Evolutionary conservation across 1,140 invertebrate species (phyloP), one percentile per base, ranked within the genome.

Genomic region (Atta texana): DNA sequence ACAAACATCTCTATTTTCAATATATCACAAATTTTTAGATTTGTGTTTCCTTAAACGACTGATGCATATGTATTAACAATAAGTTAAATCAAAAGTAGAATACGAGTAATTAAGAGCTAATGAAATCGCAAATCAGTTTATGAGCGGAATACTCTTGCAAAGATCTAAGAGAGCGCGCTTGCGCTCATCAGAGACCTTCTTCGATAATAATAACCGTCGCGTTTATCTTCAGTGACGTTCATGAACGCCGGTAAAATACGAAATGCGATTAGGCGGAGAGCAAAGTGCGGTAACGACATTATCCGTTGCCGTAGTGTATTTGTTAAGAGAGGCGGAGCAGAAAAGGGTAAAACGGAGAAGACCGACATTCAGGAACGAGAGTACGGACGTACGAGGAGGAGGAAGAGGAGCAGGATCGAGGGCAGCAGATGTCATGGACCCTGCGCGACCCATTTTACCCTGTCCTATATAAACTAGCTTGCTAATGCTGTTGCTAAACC

Each of bases 401-500:
- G 61, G 34, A 66, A 76, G 74, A 57, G 82, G 51, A 49, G 16
- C 21, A 76, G 85, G 75, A 87, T 90, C 80, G 91, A 78, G 84
- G 86, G 84, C 88, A 91, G 89, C 76, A 92, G 85, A 92, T 92
- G 91, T 92, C 89, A 88, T 92, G 89, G 81, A 91, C 86, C 88
- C 74, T 66, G 80, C 85, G 53, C 74, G 91, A 66, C 91, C 91
- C 81, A 92, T 81, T 92, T 92, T 64, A 10, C 64, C 59, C 61
- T 39, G 72, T 72, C 63, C 14, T n/a, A 72, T 59, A 59, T 31
- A 39, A 84, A 69, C 66, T 72, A 57, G 34, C 55, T 85, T 28
- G 44, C 59, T 75, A 63, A 61, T 72, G 21, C 18, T 57, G 44
- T 85, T 77, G 44, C 16, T 66, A 63, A 85, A 64, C 74, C 24